Conservation (phyloP, 1,140 invertebrate species). For the Onthophagus taurus region DNA sequence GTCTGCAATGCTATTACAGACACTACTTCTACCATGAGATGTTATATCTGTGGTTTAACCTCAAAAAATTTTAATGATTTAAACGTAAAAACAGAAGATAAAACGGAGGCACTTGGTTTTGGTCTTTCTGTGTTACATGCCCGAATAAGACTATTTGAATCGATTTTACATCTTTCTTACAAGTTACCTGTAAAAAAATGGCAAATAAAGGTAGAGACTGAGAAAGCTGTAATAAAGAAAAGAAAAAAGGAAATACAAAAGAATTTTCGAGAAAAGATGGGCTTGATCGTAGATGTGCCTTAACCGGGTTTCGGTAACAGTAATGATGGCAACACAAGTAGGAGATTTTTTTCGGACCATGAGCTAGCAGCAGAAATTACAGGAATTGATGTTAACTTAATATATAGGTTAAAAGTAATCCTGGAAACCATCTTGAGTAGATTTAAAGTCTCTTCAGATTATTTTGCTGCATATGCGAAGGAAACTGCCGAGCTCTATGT, state of each 20-base stretch:
- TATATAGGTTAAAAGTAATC: slow-evolving; percentile 20
- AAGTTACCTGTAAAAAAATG: slow-evolving; percentile 24
- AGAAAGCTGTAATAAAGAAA: slow-evolving; percentile 17
- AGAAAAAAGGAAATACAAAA: slow-evolving; percentile 32
- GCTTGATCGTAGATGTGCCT: slow-evolving; percentile 31
- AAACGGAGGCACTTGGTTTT: slow-evolving; percentile 19
- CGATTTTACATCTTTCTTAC: slow-evolving; percentile 22
- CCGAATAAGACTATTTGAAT: slow-evolving; percentile 24
- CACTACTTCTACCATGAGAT: slow-evolving; percentile 30
- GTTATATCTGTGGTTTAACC: slow-evolving; percentile 33
- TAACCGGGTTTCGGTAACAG: slow-evolving; percentile 33
- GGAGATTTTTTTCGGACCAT: slow-evolving; percentile 32
- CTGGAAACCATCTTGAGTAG: slow-evolving; percentile 24
- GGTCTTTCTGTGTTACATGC: slow-evolving; percentile 21
- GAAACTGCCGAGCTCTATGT: slow-evolving; percentile 29
- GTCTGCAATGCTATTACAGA: slow-evolving; percentile 35
- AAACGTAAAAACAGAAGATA: slow-evolving; percentile 16
- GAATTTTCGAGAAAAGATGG: slow-evolving; percentile 26
- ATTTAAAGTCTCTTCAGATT: slow-evolving; percentile 22
- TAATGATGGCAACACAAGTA: slow-evolving; percentile 35
- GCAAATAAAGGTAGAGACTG: slow-evolving; percentile 14
- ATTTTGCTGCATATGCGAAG: slow-evolving; percentile 19
- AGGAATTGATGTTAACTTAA: slow-evolving; percentile 9
- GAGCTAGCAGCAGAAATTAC: slow-evolving; percentile 25
- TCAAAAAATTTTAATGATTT: slow-evolving; percentile 34